These are phyloP conservation scores for Adineta ricciae DNA, from an alignment of 2,888 invertebrate genomes.

Conservation along the genomic window DNA sequence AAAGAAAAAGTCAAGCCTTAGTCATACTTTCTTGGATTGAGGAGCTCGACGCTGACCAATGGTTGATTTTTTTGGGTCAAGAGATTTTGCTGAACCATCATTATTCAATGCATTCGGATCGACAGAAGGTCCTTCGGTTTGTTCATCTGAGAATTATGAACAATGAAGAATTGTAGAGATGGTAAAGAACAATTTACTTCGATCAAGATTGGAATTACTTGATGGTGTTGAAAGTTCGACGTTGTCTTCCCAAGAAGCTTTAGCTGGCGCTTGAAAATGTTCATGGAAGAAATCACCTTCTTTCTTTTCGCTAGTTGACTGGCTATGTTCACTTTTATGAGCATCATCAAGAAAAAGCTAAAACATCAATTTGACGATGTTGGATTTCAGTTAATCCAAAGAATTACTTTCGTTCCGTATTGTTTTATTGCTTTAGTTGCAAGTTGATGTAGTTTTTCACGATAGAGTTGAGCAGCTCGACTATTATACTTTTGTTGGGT, in stretches of 20 bases:
- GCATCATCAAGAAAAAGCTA: conserved; percentile 64
- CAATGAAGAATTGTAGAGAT: background rate
- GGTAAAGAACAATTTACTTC: background rate
- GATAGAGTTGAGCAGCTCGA: conserved; percentile 80
- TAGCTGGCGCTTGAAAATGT: conserved; percentile 49
- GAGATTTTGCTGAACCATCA: conserved; percentile 37
- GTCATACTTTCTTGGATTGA: conserved; percentile 55
- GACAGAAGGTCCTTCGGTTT: background rate
- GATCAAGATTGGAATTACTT: conserved; percentile 33
- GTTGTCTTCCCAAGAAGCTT: background rate
- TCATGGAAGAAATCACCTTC: conserved; percentile 85
- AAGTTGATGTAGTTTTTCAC: conserved; percentile 69
- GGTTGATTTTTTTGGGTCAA: conserved; percentile 58
- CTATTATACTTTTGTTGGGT: conserved; percentile 95
- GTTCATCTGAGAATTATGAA: background rate
- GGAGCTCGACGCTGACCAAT: conserved; percentile 64
- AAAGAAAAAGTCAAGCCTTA: background rate
- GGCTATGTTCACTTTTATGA: conserved; percentile 51
- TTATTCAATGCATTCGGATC: background rate
- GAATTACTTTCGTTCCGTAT: conserved; percentile 70
- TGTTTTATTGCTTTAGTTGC: conserved; percentile 79
- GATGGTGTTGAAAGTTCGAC: conserved; percentile 38
- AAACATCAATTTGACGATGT: conserved; percentile 34
- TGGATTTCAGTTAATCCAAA: conserved; percentile 22
- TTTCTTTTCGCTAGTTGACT: conserved; percentile 49